phyloP scores from a whole-genome alignment of 2,797 vertebrate genomes.

The Pyrrhura leucotis region DNA sequence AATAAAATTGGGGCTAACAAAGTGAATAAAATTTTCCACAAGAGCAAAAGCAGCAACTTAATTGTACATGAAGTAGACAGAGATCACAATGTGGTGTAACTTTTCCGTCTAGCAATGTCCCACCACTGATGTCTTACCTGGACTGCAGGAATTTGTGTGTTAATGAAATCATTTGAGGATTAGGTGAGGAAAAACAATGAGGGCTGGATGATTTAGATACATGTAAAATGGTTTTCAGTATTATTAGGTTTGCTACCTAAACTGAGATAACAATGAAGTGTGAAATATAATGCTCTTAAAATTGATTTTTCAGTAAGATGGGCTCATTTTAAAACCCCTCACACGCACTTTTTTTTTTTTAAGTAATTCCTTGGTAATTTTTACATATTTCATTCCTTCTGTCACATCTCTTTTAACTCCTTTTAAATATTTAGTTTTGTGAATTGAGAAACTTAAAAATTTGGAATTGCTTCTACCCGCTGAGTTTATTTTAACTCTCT shows the following conservation, averaged over 20 bases:
- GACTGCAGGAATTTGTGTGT: not conserved
- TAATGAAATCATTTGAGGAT: not conserved
- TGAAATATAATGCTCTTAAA: slow-evolving; percentile 40
- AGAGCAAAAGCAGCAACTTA: not conserved
- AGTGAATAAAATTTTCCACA: not conserved
- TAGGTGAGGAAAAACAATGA: not conserved
- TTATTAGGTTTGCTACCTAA: not conserved
- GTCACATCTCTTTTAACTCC: not conserved
- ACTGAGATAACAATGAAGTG: not conserved
- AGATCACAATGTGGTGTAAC: not conserved
- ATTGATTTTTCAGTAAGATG: slow-evolving; percentile 33
- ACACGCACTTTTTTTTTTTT: not conserved
- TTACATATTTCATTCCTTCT: not conserved
- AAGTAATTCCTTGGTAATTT: not conserved
- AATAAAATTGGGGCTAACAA: not conserved
- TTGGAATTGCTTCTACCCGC: fast-evolving
- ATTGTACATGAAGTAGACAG: fast-evolving
- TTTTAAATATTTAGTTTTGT: not conserved
- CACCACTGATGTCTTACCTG: not conserved
- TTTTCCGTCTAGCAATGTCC: not conserved
- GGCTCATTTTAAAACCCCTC: not conserved
- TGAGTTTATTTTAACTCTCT: not conserved
- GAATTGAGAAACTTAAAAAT: not conserved
- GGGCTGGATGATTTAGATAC: not conserved
- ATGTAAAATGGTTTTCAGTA: not conserved